Base-by-base conservation (phyloP, 35 echinoderm and acorn worm species). In the Heliocidaris erythrogramma region DNA sequence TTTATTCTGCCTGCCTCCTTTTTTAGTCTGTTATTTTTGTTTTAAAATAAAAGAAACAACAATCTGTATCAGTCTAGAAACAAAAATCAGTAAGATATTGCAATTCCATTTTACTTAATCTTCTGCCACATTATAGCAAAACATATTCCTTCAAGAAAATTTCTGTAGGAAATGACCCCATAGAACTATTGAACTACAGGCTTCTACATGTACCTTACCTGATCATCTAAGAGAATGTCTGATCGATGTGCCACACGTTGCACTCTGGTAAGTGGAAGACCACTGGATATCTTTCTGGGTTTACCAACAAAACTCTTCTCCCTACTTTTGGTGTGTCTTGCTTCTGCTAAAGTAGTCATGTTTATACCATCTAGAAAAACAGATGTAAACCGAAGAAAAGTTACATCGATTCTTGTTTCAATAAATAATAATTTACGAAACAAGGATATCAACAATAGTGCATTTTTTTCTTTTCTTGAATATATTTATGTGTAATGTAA, bases 201-300 rank as follows among this genome's bases (percentile, higher is more conserved):
- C 21, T 17, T 88, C 47, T 32, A 32, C n/a, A n/a, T n/a, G n/a
- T n/a, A n/a, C 71, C 71, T 31, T 94, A 99, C 98, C 93, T 99
- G 98, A 88, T 99, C 98, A 99, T 99, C 98, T 50, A 99, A 88
- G 16, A 99, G 95, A 31, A 97, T 94, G 32, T 99, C 96, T 94
- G 98, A 99, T 47, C 98, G 94, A 92, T 96, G 96, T 11, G 95
- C 92, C 3, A 97, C 96, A 42, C 95, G 98, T 92, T 94, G 91
- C 12, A 97, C 95, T 94, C 95, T 97, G 49, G 94, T 92, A 0
- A 99, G 71, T 91, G 96, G 86, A 31, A 97, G 90, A 17, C 98
- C 98, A 95, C 98, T 99, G 8, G 42, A 94, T 84, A 99, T 94
- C 30, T 94, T 59, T 61, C 96, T 93, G 49, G 98, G 98, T 94